Percentiles rank a stretch among this genome's conserved stretches.
Evolutionary conservation across 2,888 invertebrate species (phyloP).

Genomic region (Pachycephus smyrnensis): DNA sequence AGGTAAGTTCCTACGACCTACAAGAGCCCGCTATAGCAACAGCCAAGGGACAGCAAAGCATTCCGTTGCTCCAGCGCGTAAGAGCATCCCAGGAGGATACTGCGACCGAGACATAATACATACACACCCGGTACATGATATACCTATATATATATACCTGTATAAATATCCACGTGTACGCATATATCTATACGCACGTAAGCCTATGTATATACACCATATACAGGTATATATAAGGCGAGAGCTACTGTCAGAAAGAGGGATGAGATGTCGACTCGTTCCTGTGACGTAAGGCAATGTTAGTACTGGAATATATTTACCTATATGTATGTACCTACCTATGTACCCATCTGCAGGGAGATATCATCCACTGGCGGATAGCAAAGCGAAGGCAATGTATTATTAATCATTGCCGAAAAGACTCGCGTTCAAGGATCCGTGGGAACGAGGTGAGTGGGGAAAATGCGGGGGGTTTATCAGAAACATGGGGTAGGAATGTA

Average conservation of each 20-base stretch:
- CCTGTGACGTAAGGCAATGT: not conserved
- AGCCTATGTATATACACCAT: not conserved
- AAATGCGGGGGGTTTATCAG: not conserved
- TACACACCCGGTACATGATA: not conserved
- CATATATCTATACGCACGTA: not conserved
- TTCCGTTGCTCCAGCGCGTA: conserved; percentile 47
- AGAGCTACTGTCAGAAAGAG: not conserved
- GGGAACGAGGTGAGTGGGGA: not conserved
- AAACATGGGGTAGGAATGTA: not conserved
- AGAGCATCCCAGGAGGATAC: conserved; percentile 42
- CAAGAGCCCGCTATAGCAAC: not conserved
- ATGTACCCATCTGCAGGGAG: not conserved
- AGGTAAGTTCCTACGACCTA: not conserved
- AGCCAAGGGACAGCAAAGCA: conserved; percentile 50
- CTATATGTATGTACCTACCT: not conserved
- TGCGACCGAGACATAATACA: conserved; percentile 2
- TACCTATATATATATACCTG: too few relatives aligned
- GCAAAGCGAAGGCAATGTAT: not conserved
- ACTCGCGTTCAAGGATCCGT: not conserved
- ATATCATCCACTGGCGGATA: not conserved
- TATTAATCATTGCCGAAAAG: not conserved
- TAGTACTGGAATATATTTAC: not conserved
- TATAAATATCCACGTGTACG: not conserved
- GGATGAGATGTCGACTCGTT: not conserved
- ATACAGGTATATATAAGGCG: not conserved